Evolutionary conservation across 2,888 invertebrate species (phyloP).

Genomic region (Bhutanitis thaidina): DNA sequence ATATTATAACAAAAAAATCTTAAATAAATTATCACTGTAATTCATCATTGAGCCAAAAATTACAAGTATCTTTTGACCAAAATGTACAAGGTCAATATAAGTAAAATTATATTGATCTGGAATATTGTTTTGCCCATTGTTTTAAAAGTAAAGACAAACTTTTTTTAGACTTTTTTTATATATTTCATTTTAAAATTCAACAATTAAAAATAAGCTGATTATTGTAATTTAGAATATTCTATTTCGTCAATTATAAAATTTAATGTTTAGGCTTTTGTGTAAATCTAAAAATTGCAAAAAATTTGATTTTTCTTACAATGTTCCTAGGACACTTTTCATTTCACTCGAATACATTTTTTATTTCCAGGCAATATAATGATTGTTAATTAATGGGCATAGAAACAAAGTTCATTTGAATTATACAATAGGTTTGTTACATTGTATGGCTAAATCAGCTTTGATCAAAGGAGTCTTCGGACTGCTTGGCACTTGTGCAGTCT

Average conservation of each 20-base stretch:
- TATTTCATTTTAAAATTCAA: neutral
- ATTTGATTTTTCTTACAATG: neutral
- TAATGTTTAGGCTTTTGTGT: neutral
- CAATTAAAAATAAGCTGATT: neutral
- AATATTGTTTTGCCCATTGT: neutral
- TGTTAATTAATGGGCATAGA: neutral
- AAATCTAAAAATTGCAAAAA: neutral
- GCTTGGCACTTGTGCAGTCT: constrained; percentile 42
- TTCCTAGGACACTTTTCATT: too few species aligned
- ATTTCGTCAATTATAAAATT: neutral
- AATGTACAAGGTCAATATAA: neutral
- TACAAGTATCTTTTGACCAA: neutral
- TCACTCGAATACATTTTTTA: neutral
- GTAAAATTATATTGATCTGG: constrained; percentile 13
- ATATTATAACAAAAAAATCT: constrained; percentile 8
- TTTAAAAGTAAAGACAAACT: too few species aligned
- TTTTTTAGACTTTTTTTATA: neutral
- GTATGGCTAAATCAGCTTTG: constrained; percentile 50
- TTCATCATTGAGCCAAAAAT: constrained; percentile 21
- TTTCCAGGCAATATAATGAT: constrained; percentile 14
- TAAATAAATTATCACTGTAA: constrained; percentile 20
- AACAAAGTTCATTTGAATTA: neutral
- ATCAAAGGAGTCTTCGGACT: constrained; percentile 35
- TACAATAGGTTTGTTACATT: constrained; percentile 1
- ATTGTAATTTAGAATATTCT: neutral